phyloP scores from a whole-genome alignment of 2,888 invertebrate species.

The Zonitis immaculata region DNA sequence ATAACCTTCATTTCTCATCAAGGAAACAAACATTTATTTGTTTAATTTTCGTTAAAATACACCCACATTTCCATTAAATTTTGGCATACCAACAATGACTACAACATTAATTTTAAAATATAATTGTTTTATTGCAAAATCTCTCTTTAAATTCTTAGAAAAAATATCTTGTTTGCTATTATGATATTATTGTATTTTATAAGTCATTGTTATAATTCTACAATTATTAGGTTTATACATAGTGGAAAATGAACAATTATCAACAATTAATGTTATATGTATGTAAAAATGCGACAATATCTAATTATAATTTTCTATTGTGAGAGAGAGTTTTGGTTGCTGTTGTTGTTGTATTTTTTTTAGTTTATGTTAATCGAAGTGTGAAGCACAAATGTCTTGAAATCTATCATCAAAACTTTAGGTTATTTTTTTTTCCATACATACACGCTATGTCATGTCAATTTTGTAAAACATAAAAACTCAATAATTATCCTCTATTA shows the following conservation, averaged over 20 bases:
- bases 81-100: constrained; percentile 14
- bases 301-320: background rate
- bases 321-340: too few species aligned
- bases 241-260: background rate
- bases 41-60: constrained; percentile 1
- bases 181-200: too few species aligned
- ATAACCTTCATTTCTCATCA: background rate
- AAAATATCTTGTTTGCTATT: too few species aligned
- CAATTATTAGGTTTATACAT: background rate
- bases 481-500: constrained; percentile 23
- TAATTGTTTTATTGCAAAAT: background rate
- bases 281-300: background rate
- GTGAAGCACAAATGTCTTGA: constrained; percentile 18
- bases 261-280: background rate
- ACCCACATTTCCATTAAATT: constrained; percentile 9
- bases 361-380: constrained; percentile 20
- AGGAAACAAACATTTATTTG: background rate
- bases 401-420: constrained; percentile 23
- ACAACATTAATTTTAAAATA: constrained; percentile 17
- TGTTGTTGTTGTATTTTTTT: too few species aligned
- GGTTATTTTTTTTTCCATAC: too few species aligned
- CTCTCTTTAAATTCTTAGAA: too few species aligned
- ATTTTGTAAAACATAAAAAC: constrained; percentile 17
- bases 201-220: background rate
- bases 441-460: constrained; percentile 18